Evolutionary conservation across 2,888 invertebrate species (phyloP), one percentile per base, ranked within the genome.

Genomic region (Ectemnius cavifrons): DNA sequence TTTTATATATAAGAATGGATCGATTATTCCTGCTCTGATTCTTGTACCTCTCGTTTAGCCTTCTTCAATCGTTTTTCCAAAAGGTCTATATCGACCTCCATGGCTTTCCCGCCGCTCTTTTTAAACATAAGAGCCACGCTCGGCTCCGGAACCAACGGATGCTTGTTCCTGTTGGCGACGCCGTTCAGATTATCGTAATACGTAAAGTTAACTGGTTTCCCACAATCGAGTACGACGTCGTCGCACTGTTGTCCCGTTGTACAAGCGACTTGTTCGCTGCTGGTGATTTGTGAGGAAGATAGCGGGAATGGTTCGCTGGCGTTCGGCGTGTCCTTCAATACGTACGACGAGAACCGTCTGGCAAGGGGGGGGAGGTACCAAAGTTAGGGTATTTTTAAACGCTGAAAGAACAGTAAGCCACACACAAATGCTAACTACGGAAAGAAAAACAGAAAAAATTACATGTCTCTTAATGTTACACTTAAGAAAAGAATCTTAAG

Each of bases 171-270:
- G 86, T 96, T 94, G n/a, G 95, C 94, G 47, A 97, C 95, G 18
- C 97, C 97, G 65, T 96, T 94, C 74, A 97, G 92, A 90, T 96
- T 96, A 91, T 97, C 97, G 91, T 97, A 97, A 89, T 96, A 96
- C 4, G 97, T 97, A 89, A 95, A 96, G 91, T 97, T 97, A 1
- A 96, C 96, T 67, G 96, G 94, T 91, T 96, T 96, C 3, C 96
- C 96, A 91, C 97, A 97, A 88, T 96, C 96, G 84, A 96, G 92
- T 78, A 94, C 92, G 86, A 95, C 94, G 85, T 95, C 94, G 62
- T 93, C 93, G 68, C 90, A 90, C 73, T 88, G 88, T 59, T 89
- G 89, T 14, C 86, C 88, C 59, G 86, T 73, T 45, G 83, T 73
- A 64, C 87, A 87, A n/a, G 82, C 78, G n/a, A 81, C 80, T 67